Evolutionary conservation across 2,888 invertebrate genomes (phyloP), one percentile per base, ranked within the genome.

Genomic region (Pterostichus madidus): DNA sequence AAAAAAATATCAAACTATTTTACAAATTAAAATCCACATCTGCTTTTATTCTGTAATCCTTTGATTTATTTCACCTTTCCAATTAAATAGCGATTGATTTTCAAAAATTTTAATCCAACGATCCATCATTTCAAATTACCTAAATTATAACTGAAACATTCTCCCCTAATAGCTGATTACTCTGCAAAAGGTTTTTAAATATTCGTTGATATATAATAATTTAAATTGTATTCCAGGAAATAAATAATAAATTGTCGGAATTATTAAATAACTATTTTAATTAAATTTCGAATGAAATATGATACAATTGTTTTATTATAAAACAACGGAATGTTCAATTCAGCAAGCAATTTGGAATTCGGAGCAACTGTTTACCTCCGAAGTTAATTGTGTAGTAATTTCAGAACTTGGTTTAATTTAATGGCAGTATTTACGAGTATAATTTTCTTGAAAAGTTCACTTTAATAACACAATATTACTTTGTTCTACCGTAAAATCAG

Each of bases 181-280:
- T 6, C 3, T 35, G 35, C 35, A 35, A 35, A 35, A 3, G 35
- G n/a, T n/a, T 35, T 35, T 35, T 35, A 35, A 35, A 39, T 39
- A 39, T 5, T 5, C 6, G 39, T 39, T 39, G 39, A 39, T n/a
- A 49, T 0, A 4, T 49, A 49, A 11, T 49, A 49, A 0, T 5
- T 49, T 5, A 13, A 49, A 49, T 24, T 59, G 31, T 31, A 59
- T 31, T 32, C 59, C 59, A 24, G 59, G 59, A 59, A 59, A 31
- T 59, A 11, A 59, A 59, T 59, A 31, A 31, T 32, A 59, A 31
- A 59, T 59, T 59, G 59, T 59, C 31, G 5, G 8, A 59, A 11
- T 35, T 31, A 64, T 64, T 31, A 13, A 5, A 64, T 35, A 64
- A 64, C 64, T 64, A 59, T 64, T 64, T 64, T 31, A 11, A 35